phyloP scores from a whole-genome alignment of 35 echinoderm and acorn worm species.

The Lytechinus variegatus region DNA sequence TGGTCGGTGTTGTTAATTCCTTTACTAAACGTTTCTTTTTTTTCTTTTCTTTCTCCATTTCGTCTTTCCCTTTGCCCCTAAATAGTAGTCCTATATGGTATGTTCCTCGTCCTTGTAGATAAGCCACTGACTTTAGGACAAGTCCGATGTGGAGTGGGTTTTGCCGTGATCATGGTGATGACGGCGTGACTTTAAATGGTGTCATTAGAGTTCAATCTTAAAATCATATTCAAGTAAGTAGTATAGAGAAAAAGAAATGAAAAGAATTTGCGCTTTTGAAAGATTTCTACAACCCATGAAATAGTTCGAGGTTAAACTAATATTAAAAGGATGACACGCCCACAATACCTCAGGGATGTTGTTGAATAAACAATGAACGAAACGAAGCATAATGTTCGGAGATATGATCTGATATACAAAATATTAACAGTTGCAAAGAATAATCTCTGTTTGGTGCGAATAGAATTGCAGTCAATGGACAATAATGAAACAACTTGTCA shows the following conservation, averaged over 20 bases:
- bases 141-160: too few relatives aligned
- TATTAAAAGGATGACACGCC: neutral
- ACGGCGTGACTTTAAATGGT: too few relatives aligned
- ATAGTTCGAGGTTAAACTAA: slow-evolving; percentile 19
- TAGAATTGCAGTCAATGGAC: neutral
- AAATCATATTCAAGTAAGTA: neutral
- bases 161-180: too few relatives aligned
- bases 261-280: neutral
- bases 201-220: neutral
- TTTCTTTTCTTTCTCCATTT: neutral
- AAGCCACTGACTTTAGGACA: too few relatives aligned
- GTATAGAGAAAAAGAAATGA: neutral
- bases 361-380: neutral
- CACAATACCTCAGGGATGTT: neutral
- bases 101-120: neutral
- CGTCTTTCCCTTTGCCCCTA: neutral
- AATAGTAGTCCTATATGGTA: neutral
- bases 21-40: neutral
- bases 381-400: neutral
- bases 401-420: neutral
- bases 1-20: neutral
- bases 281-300: neutral
- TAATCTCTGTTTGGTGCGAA: neutral
- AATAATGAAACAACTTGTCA: neutral
- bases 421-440: neutral